Evolutionary conservation across 2,797 vertebrate genomes (phyloP).

Genomic region (Anguilla pacifica): DNA sequence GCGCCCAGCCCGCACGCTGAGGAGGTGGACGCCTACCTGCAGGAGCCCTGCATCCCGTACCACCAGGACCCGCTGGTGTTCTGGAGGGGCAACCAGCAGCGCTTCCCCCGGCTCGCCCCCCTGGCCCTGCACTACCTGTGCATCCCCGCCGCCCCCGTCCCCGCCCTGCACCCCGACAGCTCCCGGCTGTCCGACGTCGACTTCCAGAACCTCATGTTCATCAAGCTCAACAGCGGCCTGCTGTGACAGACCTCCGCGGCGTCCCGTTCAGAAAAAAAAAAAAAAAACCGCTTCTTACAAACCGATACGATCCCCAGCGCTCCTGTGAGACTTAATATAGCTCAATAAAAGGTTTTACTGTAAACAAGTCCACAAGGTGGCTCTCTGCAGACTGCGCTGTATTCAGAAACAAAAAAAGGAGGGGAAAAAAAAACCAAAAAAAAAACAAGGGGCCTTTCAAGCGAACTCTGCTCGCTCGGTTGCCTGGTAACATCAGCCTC

Average conservation of each 20-base stretch:
- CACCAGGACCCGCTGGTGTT: constrained; percentile 27
- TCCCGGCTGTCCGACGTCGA: constrained; percentile 16
- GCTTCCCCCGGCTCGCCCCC: constrained; percentile 38
- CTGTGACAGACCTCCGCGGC: constrained; percentile 1
- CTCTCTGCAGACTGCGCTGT: constrained; percentile 55
- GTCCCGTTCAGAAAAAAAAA: too few relatives aligned
- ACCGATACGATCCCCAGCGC: too few relatives aligned
- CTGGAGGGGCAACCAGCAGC: constrained; percentile 31
- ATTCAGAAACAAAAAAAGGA: constrained; percentile 21
- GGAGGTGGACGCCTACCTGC: constrained; percentile 30
- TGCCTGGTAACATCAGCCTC: constrained; percentile 68
- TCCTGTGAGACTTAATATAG: constrained; percentile 18
- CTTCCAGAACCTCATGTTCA: constrained; percentile 50
- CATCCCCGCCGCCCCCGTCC: constrained; percentile 23
- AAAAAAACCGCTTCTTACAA: too few relatives aligned
- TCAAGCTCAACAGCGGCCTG: constrained; percentile 26
- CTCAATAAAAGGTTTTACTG: constrained; percentile 57
- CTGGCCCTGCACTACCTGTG: constrained; percentile 33
- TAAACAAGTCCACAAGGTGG: constrained; percentile 55
- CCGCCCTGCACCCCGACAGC: constrained; percentile 25
- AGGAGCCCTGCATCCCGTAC: constrained; percentile 29
- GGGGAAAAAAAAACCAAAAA: constrained; percentile 42
- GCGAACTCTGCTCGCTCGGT: constrained; percentile 59
- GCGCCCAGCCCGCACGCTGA: constrained; percentile 2
- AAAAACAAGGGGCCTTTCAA: constrained; percentile 28